Base-by-base conservation (phyloP, 1,140 invertebrate species). In the Drosophila burlai region DNA sequence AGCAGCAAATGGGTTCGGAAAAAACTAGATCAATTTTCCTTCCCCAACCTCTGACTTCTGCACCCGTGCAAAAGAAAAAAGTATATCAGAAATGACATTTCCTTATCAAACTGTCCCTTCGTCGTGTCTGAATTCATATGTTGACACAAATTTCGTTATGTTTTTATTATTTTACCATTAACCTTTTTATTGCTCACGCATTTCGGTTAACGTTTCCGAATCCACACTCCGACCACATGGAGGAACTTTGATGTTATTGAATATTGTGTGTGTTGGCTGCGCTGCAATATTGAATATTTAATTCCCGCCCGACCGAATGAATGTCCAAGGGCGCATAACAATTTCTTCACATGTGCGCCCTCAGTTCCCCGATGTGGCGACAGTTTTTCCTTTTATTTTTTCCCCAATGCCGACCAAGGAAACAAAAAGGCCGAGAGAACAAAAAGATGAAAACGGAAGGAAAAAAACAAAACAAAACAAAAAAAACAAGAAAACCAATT, bases 281-380 rank as follows among this genome's bases (percentile, higher is more conserved):
- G 77, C 49, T 83, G 77, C 86, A 86, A 91, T 91, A 91, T 91
- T 80, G 86, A 91, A 91, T 91, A 91, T 83, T 83, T 91, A 85
- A 83, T 81, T 76, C 73, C 69, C 60, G 78, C 31, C 78, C 57
- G 42, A 57, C 64, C 59, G 75, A 72, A 72, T 68, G 68, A 68
- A 77, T 61, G 49, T 58, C 67, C 76, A 72, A 73, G 69, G 57
- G 62, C 49, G 75, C 80, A 82, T 74, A 83, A 81, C 68, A 76
- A 86, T 86, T 73, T 76, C 83, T 80, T 83, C 64, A 83, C 76
- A 79, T 62, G 60, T 83, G 75, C 52, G 49, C 31, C 42, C 34
- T 55, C 58, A 77, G 58, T 45, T 60, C 47, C 60, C 72, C 72
- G 29, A 55, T 55, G 64, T 71, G 76, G 47, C 67, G 76, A 52